Evolutionary conservation across 2,888 invertebrate genomes (phyloP).

Genomic region (Dolomedes plantarius): DNA sequence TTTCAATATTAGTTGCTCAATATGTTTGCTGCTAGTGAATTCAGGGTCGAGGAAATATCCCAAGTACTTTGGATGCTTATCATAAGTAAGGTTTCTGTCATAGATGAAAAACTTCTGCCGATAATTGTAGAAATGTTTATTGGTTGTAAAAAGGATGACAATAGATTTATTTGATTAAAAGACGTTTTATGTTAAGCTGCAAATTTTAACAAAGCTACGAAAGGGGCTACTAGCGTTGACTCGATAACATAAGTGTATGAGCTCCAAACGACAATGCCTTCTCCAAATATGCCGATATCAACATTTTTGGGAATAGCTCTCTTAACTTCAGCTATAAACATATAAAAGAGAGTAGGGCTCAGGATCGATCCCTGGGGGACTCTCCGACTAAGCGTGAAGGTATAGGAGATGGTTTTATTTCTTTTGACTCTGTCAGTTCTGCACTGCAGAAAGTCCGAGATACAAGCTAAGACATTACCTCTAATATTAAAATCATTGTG

Average conservation of each 20-base stretch:
- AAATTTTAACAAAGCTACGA: neutral
- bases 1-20: conserved; percentile 11
- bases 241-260: neutral
- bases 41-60: neutral
- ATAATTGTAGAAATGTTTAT: neutral
- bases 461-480: neutral
- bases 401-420: conserved; percentile 1
- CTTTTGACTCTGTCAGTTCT: conserved; percentile 30
- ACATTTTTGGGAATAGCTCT: neutral
- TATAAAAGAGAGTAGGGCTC: neutral
- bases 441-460: neutral
- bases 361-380: neutral
- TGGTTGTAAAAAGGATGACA: neutral
- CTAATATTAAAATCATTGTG: neutral
- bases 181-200: neutral
- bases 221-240: neutral
- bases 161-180: neutral
- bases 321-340: neutral
- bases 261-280: neutral
- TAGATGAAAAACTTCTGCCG: neutral
- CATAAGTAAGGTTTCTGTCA: neutral
- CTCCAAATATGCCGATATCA: neutral
- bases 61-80: neutral
- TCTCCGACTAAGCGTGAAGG: conserved; percentile 7
- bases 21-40: conserved; percentile 25